Evolutionary conservation across 2,888 invertebrate species (phyloP), one percentile per base, ranked within the genome.

Genomic region (Nomada ruficornis): DNA sequence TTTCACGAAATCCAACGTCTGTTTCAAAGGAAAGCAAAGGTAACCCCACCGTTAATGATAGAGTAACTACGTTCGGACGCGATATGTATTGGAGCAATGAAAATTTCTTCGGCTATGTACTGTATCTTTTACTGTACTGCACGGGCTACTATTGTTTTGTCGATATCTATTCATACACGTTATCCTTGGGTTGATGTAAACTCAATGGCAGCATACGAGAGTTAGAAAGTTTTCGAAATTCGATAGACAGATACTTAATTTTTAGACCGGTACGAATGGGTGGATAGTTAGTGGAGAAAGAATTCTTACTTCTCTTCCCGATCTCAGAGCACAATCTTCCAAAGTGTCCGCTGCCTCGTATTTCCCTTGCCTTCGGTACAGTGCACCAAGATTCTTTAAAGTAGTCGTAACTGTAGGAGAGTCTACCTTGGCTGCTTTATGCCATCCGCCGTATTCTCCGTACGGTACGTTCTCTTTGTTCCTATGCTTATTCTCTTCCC

Each of bases 261-360:
- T 36, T 36, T 5, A 36, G 36, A 36, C 36, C 36, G 47, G 2
- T 3, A 1, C 47, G 47, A 47, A 15, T 15, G 18, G 9, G 13
- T 0, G 44, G 18, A 11, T 69, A 23, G 10, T 10, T 60, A 9
- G n/a, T 44, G 3, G 11, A 42, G 18, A 7, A 62, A 47, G 55
- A 59, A 47, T 15, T 52, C 91, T 93, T 93, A 98, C 98, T 96
- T 98, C 98, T 95, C 98, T 98, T 94, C 98, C 96, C 94, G 98
- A 98, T 93, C 99, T 96, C 89, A 99, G 95, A 55, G 99, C 99
- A 95, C 99, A 99, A 95, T 99, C 99, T 94, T 99, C 99, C 44
- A 99, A 95, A 0, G 99, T 99, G 94, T 99, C 99, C 0, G 99
- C 99, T 10, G 99, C 99, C 94, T 99, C 99, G 94, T 98, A 99